Evolutionary conservation across 2,888 invertebrate genomes (phyloP).

Genomic region (Polylopha cassiicola): DNA sequence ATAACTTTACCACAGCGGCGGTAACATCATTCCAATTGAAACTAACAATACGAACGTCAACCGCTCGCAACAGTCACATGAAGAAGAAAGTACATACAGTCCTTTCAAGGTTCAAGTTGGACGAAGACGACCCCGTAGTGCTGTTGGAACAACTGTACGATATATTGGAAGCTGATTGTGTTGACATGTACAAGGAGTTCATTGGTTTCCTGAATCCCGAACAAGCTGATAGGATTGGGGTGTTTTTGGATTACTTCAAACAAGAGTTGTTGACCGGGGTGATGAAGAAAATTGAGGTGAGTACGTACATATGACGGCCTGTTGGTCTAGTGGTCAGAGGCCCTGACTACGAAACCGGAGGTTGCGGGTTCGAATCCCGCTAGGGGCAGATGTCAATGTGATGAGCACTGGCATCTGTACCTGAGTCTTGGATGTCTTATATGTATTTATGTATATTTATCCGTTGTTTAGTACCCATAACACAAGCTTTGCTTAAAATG

Average conservation of each 20-base stretch:
- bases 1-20: slow-evolving; percentile 33
- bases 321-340: too few species aligned
- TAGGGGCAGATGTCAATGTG: too few species aligned
- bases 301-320: too few species aligned
- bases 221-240: slow-evolving; percentile 49
- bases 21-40: slow-evolving; percentile 49
- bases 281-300: slow-evolving; percentile 50
- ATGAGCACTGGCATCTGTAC: too few species aligned
- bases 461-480: too few species aligned
- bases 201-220: slow-evolving; percentile 53
- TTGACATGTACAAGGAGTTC: slow-evolving; percentile 57
- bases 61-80: slow-evolving; percentile 27
- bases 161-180: slow-evolving; percentile 34
- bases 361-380: too few species aligned
- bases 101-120: slow-evolving; percentile 39
- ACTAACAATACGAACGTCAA: slow-evolving; percentile 32
- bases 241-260: slow-evolving; percentile 54
- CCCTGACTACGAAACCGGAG: too few species aligned
- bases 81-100: slow-evolving; percentile 37
- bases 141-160: slow-evolving; percentile 37
- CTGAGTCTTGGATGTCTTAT: too few species aligned
- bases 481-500: too few species aligned
- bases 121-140: slow-evolving; percentile 33
- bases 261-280: slow-evolving; percentile 42
- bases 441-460: too few species aligned